A percentile compares a stretch with the other conserved stretches of the same genome.
Evolutionary conservation across 2,888 invertebrate species (phyloP).

Genomic region (Chymomyza caudatula): DNA sequence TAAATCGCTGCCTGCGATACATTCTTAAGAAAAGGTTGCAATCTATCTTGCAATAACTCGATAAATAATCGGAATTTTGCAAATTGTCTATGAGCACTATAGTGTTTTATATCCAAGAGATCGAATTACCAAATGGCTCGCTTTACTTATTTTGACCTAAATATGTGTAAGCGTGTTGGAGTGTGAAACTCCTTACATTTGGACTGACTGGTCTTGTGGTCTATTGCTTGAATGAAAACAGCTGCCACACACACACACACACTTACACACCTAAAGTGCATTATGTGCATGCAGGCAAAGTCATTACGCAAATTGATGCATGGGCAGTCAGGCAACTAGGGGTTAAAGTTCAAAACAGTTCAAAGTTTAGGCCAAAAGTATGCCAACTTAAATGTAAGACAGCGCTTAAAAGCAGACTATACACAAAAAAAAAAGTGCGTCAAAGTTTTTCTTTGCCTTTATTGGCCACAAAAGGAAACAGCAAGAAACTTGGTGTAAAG

Average conservation of each 20-base stretch:
- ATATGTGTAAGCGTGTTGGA: too few species aligned
- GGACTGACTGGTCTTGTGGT: slow-evolving; percentile 5
- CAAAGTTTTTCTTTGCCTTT: slow-evolving; percentile 10
- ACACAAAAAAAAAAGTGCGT: slow-evolving; percentile 16
- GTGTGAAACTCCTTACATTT: neutral
- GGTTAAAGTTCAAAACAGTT: slow-evolving; percentile 41
- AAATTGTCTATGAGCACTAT: too few species aligned
- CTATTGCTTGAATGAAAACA: neutral
- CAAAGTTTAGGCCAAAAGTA: slow-evolving; percentile 19
- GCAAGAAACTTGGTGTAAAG: slow-evolving; percentile 14
- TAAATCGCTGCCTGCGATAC: too few species aligned
- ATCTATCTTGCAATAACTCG: too few species aligned
- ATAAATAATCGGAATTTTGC: too few species aligned
- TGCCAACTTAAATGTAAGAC: slow-evolving; percentile 31
- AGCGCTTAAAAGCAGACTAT: slow-evolving; percentile 30
- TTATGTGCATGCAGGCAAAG: slow-evolving; percentile 12
- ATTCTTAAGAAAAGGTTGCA: too few species aligned
- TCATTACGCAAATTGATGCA: slow-evolving; percentile 43
- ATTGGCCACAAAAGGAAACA: neutral
- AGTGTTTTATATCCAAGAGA: too few species aligned
- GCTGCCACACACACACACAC: slow-evolving; percentile 4
- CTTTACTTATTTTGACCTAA: too few species aligned
- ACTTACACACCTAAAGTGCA: slow-evolving; percentile 9
- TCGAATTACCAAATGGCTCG: too few species aligned
- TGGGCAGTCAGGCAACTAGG: slow-evolving; percentile 14